Evolutionary conservation across 2,113 vertebrate species (phyloP).

Genomic region (Gorsachius goisagi): DNA sequence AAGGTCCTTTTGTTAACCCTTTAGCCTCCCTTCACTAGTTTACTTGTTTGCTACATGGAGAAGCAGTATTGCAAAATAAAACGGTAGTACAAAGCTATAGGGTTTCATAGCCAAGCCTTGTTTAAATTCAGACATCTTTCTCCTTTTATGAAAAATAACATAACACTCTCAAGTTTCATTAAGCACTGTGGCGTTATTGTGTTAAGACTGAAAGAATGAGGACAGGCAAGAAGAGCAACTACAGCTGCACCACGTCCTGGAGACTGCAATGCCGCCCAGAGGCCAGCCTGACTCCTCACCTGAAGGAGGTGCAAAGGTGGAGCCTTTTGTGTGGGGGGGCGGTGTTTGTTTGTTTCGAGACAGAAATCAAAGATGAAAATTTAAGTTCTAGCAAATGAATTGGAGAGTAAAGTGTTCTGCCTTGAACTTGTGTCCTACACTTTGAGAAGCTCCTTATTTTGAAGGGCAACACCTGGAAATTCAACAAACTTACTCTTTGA

Average conservation of each 20-base stretch:
- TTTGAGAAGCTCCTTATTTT: background rate
- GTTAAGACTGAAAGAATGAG: background rate
- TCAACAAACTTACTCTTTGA: background rate
- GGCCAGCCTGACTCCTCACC: background rate
- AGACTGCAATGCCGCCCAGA: background rate
- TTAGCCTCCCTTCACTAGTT: too few species aligned
- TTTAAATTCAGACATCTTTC: background rate
- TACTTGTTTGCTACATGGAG: background rate
- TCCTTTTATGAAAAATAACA: background rate
- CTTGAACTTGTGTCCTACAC: background rate
- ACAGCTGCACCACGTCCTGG: background rate
- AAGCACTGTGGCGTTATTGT: too few species aligned
- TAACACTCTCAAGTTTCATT: background rate
- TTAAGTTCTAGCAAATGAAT: background rate
- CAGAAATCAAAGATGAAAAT: background rate
- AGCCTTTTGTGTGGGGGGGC: too few species aligned
- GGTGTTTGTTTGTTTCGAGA: background rate
- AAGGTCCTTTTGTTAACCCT: too few species aligned
- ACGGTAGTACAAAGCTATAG: rapidly evolving
- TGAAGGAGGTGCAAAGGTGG: background rate
- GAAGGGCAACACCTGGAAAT: background rate
- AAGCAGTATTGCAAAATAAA: background rate
- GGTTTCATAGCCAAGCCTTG: background rate
- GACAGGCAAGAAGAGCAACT: background rate
- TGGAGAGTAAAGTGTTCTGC: background rate